phyloP scores from a whole-genome alignment of 2,888 invertebrate genomes.

The Melangyna quadrimaculata region DNA sequence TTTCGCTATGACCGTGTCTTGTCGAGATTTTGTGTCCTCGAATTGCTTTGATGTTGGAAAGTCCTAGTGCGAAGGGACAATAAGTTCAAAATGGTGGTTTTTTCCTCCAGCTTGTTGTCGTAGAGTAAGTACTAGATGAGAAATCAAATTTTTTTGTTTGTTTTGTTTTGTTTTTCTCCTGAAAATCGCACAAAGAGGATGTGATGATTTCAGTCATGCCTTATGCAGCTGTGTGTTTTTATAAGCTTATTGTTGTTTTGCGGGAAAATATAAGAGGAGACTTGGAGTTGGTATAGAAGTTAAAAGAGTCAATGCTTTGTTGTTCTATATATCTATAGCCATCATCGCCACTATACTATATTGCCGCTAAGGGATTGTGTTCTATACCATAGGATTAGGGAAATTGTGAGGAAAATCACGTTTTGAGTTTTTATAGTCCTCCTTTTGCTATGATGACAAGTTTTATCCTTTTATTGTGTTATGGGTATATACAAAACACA shows the following conservation, averaged over 20 bases:
- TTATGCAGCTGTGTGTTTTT: conserved; percentile 35
- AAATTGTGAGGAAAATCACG: conserved; percentile 70
- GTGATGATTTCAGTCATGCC: not conserved
- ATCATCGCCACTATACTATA: no score
- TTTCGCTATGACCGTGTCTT: not conserved
- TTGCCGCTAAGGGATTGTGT: conserved; percentile 38
- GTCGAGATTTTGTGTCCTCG: conserved; percentile 4
- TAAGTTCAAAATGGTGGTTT: conserved; percentile 2
- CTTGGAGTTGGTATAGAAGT: not conserved
- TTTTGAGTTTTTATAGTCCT: conserved; percentile 54
- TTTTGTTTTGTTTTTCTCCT: not conserved
- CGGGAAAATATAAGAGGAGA: not conserved
- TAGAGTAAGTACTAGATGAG: conserved; percentile 23
- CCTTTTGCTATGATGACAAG: conserved; percentile 45
- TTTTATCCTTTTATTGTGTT: conserved; percentile 50
- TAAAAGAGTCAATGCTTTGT: not conserved
- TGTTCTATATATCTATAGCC: no score
- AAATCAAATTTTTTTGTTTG: conserved; percentile 38
- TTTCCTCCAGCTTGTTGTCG: not conserved
- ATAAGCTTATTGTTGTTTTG: conserved; percentile 50
- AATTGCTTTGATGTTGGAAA: conserved; percentile 27
- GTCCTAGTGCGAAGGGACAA: conserved; percentile 25
- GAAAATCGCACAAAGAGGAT: conserved; percentile 11
- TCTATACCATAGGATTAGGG: conserved; percentile 57
- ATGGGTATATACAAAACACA: not conserved